Evolutionary conservation across 2,888 invertebrate genomes (phyloP), one percentile per base, ranked within the genome.

Genomic region (Lepidochrysops patricia): DNA sequence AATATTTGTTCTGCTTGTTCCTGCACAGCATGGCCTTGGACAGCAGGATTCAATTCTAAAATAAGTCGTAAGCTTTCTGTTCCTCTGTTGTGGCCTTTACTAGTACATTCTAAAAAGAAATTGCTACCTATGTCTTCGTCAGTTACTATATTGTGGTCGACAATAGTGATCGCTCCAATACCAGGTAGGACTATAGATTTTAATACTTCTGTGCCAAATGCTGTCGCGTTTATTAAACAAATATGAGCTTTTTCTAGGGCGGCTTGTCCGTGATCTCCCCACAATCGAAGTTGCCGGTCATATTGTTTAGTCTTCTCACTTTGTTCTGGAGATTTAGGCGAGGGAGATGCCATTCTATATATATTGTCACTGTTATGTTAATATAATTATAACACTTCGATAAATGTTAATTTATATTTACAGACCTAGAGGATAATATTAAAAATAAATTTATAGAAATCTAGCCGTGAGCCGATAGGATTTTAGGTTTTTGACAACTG

Each of bases 251-350:
- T 91, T 90, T 99, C 98, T 61, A 99, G 89, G 2, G 95, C 91
- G 65, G 91, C 84, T 85, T 99, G 99, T 0, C 99, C 99, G 84
- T 98, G 98, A 78, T 99, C 99, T 64, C 99, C 99, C 99, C 99
- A 99, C 71, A 99, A 91, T 75, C 97, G 96, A 63, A 96, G 85
- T 82, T 96, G 96, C 71, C 96, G 91, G 81, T 96, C 96, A 74
- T 96, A 96, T 86, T 94, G 95, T 76, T 93, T 92, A 66, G 89
- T 92, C 79, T 94, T 95, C 72, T 95, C 94, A 66, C 92, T 92
- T 74, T 93, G 92, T 72, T 93, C 94, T 7, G 93, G 93, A n/a
- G 93, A 93, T 77, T 93, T 93, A 5, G 93, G 93, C 62, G 92
- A 92, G 52, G 92, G 93, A 29, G 93, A 93, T 67, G 93, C 92